Evolutionary conservation across 2,113 vertebrate genomes (phyloP).

Genomic region (Nesospiza acunhae): DNA sequence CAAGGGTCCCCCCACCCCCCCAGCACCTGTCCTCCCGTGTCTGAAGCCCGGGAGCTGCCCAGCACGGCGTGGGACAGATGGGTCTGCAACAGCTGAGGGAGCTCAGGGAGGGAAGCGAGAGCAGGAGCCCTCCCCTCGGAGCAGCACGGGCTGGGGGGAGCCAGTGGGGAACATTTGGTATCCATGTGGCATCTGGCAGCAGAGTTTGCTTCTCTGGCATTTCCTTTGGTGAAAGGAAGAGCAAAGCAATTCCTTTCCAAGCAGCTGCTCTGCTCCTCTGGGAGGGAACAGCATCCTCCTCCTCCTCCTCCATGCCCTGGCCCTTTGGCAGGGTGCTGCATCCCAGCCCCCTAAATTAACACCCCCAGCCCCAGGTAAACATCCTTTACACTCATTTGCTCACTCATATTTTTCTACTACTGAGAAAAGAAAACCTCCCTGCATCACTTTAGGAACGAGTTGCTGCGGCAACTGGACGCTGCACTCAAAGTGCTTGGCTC

Average conservation of each 20-base stretch:
- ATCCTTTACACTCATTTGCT: background rate
- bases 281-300: background rate
- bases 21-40: background rate
- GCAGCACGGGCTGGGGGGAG: background rate
- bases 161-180: conserved; percentile 61
- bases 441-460: conserved; percentile 59
- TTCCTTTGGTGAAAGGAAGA: conserved; percentile 69
- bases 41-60: conserved; percentile 16
- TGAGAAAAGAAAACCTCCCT: conserved; percentile 38
- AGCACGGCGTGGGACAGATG: background rate
- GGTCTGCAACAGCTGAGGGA: background rate
- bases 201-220: conserved; percentile 49
- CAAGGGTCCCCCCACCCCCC: background rate
- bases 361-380: background rate
- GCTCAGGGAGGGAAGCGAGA: conserved; percentile 6
- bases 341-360: background rate
- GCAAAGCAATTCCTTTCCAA: conserved; percentile 43
- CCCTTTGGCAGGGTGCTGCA: background rate
- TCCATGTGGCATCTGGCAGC: conserved; percentile 68
- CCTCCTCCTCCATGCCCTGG: background rate
- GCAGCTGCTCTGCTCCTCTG: background rate
- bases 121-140: background rate
- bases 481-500: background rate
- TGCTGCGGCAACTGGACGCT: conserved; percentile 70
- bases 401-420: background rate